Conservation (phyloP, 30 jellyfish, hydroid and myxozoan genomes). For the Pseudorhiza aurosa region DNA sequence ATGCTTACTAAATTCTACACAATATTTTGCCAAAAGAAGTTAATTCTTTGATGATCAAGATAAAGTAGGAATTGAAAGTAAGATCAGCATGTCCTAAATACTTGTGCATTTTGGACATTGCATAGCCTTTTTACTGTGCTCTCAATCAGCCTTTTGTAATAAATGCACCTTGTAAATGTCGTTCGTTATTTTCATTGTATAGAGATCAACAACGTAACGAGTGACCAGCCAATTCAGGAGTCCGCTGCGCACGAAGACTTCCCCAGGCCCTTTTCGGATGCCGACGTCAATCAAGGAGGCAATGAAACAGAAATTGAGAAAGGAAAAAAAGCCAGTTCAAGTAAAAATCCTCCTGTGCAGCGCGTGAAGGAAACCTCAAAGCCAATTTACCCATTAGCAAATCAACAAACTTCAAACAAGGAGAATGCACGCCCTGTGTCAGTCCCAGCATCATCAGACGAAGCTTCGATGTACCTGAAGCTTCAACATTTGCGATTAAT, state of each 20-base stretch:
- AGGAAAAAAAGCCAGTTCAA: neutral
- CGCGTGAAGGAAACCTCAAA: slow-evolving; percentile 20
- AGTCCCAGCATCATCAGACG: neutral
- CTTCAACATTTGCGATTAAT: slow-evolving; percentile 4
- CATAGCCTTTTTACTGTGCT: no score
- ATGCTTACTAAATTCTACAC: no score
- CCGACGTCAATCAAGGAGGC: slow-evolving; percentile 45
- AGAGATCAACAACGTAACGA: slow-evolving; percentile 51
- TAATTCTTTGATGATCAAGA: no score
- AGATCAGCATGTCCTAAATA: no score
- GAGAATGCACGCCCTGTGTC: neutral
- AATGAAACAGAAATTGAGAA: slow-evolving; percentile 49
- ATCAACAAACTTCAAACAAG: neutral
- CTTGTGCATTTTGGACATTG: no score
- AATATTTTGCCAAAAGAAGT: no score
- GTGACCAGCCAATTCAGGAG: slow-evolving; percentile 60
- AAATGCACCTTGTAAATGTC: no score
- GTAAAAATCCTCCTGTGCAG: neutral
- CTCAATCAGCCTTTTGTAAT: no score
- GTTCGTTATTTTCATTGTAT: no score
- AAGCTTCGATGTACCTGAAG: slow-evolving; percentile 29
- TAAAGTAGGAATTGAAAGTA: no score
- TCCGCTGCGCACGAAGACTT: slow-evolving; percentile 14
- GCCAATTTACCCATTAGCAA: slow-evolving; percentile 36
- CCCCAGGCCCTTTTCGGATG: slow-evolving; percentile 50